Base-by-base conservation (phyloP, 1,140 invertebrate species). In the Trichoplusia ni region DNA sequence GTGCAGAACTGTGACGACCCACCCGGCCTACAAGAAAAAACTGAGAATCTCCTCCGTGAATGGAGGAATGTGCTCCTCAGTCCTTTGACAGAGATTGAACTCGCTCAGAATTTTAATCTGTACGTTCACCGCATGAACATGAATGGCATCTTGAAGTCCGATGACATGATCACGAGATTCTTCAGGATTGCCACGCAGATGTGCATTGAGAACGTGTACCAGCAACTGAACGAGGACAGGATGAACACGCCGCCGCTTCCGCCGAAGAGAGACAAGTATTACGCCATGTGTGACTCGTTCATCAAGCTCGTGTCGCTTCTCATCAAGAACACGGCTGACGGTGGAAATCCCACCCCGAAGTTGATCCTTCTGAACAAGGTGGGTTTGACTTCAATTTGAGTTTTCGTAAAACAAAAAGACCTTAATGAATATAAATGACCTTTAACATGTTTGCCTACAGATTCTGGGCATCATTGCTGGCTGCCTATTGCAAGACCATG, bases 61-160 rank as follows among this genome's bases (percentile, higher is more conserved):
- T 99, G 99, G 99, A 96, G 99, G 2, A 94, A 92, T 13, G 94
- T 99, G 80, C 98, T 98, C 79, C 94, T 98, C 78, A 95, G 94
- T 16, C 92, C 93, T 3, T 86, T 93, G 4, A 91, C 91, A 0
- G 92, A 91, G 65, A 94, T 96, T 1, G 98, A 99, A 86, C 96
- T 97, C 3, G 95, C 95, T 1, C 98, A 98, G 79, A 97, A 98
- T n/a, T 99, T 99, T 81, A 94, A 96, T 27, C 90, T 96, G 46
- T 99, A 99, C 90, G 97, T 99, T 0, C 96, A 98, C 77, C 94
- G 98, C 85, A 98, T 99, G 97, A 99, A 99, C 78, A 93, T 96
- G 60, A 97, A 99, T 71, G 98, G 98, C 2, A 98, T 99, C 42
- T 90, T 99, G 8, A 99, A 99, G 84, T 98, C 97, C 0, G 99